A percentile compares a stretch with the other conserved stretches of the same genome.
Conservation (phyloP, 92 coral and sea anemone species). For the Zoanthus solanderi region DNA sequence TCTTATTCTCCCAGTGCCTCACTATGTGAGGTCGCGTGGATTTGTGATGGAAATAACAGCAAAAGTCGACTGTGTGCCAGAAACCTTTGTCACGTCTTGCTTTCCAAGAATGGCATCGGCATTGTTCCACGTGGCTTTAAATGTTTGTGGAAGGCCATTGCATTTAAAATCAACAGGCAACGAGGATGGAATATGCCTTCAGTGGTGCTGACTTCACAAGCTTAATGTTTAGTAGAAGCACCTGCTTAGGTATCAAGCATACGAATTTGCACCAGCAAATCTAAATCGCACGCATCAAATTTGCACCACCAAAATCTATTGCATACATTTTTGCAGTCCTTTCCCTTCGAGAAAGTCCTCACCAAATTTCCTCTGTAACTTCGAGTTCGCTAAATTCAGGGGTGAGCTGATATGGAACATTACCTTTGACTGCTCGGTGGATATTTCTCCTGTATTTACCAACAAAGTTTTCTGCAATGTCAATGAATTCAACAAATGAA, state of each 20-base stretch:
- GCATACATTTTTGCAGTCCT: constrained; percentile 40
- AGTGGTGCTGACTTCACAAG: background rate
- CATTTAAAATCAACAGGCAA: constrained; percentile 14
- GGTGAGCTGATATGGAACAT: constrained; percentile 53
- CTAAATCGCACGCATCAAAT: too few relatives aligned
- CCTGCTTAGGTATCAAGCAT: background rate
- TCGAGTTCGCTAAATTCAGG: constrained; percentile 52
- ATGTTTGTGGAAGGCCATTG: constrained; percentile 57
- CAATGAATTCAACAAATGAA: constrained; percentile 43
- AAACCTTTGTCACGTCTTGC: constrained; percentile 45
- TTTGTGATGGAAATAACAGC: constrained; percentile 44
- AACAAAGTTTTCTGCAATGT: constrained; percentile 47
- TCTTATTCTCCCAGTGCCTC: constrained; percentile 9
- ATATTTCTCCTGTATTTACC: constrained; percentile 47
- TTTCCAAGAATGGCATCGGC: constrained; percentile 47
- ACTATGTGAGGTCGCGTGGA: constrained; percentile 65
- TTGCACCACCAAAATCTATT: constrained; percentile 20
- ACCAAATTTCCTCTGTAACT: constrained; percentile 43
- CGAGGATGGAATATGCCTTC: background rate
- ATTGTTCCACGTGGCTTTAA: constrained; percentile 51
- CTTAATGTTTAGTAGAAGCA: background rate
- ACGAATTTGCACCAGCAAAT: background rate
- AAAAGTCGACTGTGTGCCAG: constrained; percentile 43
- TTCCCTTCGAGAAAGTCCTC: constrained; percentile 28
- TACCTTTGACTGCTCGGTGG: constrained; percentile 63